Percentiles rank a stretch among this genome's conserved stretches.
phyloP scores from a whole-genome alignment of 2,797 vertebrate genomes.

The Falco novaeseelandiae region DNA sequence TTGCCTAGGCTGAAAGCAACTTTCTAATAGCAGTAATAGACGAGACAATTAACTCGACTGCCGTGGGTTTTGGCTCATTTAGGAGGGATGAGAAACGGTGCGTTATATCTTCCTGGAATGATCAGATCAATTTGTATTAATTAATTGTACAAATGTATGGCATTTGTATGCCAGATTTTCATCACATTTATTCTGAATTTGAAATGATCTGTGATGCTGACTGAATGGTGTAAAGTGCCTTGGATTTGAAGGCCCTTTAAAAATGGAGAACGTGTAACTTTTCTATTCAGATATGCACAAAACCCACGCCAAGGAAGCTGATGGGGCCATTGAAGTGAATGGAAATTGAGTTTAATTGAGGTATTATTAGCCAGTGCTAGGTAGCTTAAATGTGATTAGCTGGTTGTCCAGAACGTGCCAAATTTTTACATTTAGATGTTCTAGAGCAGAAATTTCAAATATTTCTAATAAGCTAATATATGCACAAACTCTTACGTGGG shows the following conservation, averaged over 20 bases:
- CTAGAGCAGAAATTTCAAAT: neutral
- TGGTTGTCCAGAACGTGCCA: neutral
- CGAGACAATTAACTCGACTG: neutral
- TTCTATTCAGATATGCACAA: neutral
- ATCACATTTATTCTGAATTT: neutral
- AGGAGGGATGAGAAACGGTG: neutral
- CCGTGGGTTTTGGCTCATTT: neutral
- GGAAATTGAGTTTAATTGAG: constrained; percentile 4
- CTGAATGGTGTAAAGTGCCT: neutral
- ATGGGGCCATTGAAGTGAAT: neutral
- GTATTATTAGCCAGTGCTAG: neutral
- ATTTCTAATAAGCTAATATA: constrained; percentile 16
- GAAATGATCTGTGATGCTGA: neutral
- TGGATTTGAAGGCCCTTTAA: constrained; percentile 3
- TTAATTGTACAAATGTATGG: neutral
- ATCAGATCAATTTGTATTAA: neutral
- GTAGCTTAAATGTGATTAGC: constrained; percentile 11
- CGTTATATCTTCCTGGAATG: neutral
- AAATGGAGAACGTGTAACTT: neutral
- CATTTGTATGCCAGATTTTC: neutral
- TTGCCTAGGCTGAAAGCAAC: neutral
- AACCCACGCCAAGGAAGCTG: neutral
- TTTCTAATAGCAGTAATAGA: neutral
- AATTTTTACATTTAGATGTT: neutral
- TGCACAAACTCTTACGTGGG: neutral